Percentiles rank a stretch among this genome's conserved stretches.
Evolutionary conservation across 2,888 invertebrate genomes (phyloP).

Genomic region (Gisinianus flammeolus): DNA sequence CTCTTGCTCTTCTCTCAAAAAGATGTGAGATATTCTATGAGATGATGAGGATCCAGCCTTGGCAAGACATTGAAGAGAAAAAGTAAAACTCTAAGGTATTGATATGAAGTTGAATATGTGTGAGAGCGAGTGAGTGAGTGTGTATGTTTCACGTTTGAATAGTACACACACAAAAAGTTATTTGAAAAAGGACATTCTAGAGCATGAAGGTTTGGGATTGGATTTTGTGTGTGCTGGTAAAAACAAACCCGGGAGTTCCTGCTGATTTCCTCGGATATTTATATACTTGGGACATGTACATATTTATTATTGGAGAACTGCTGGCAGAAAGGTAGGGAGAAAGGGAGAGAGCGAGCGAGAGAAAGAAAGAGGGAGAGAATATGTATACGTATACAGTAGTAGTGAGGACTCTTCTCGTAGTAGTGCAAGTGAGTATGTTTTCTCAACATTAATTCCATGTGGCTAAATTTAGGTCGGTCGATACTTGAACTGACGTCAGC

Average conservation of each 20-base stretch:
- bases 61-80: no score
- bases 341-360: neutral
- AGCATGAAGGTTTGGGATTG: no score
- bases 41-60: neutral
- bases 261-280: no score
- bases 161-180: no score
- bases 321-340: neutral
- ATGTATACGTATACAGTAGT: neutral
- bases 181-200: no score
- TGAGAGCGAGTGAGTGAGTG: no score
- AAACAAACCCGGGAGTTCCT: slow-evolving; percentile 12
- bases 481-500: slow-evolving; percentile 40
- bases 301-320: neutral
- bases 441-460: slow-evolving; percentile 14
- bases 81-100: no score
- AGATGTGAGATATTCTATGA: slow-evolving; percentile 1
- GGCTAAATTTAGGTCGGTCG: slow-evolving; percentile 46
- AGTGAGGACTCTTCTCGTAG: neutral
- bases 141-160: no score
- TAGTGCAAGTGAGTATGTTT: slow-evolving; percentile 27
- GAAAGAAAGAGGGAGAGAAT: slow-evolving; percentile 8
- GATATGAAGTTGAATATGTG: no score
- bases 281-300: no score
- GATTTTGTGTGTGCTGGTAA: neutral
- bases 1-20: neutral